Percentiles rank a stretch among this genome's conserved stretches.
Evolutionary conservation across 2,888 invertebrate genomes (phyloP).

Genomic region (Zygothrica quintamaculata): DNA sequence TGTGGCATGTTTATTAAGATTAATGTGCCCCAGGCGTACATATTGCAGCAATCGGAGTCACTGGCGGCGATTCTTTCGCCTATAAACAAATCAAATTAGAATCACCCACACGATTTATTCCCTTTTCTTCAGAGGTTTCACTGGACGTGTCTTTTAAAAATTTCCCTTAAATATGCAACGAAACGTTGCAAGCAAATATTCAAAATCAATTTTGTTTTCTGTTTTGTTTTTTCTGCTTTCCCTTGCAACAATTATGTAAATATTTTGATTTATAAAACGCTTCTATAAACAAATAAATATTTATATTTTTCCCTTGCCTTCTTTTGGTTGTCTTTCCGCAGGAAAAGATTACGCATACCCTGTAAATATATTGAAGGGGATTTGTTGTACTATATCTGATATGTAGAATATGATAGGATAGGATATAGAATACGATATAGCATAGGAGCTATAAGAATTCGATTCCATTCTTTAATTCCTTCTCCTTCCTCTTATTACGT

Average conservation of each 20-base stretch:
- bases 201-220: conserved; percentile 30
- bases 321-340: neutral
- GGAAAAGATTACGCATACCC: too few species aligned
- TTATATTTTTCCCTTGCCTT: conserved; percentile 41
- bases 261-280: conserved; percentile 52
- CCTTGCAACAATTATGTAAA: conserved; percentile 49
- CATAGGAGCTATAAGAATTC: too few species aligned
- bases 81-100: conserved; percentile 24
- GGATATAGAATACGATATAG: too few species aligned
- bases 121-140: too few species aligned
- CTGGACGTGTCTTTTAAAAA: too few species aligned
- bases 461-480: too few species aligned
- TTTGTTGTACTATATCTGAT: too few species aligned
- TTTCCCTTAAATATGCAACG: conserved; percentile 1
- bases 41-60: too few species aligned
- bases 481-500: too few species aligned
- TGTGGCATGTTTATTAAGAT: conserved; percentile 52
- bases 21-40: conserved; percentile 39
- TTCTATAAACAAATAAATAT: conserved; percentile 64
- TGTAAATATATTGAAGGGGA: too few species aligned
- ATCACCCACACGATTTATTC: too few species aligned
- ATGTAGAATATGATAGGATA: neutral
- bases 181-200: conserved; percentile 16
- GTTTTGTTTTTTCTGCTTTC: too few species aligned
- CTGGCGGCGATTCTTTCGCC: neutral